A percentile compares a stretch with the other conserved stretches of the same genome.
These are phyloP conservation scores for Cossypha caffra DNA, from an alignment of 2,797 vertebrate genomes.

Conservation along the genomic window DNA sequence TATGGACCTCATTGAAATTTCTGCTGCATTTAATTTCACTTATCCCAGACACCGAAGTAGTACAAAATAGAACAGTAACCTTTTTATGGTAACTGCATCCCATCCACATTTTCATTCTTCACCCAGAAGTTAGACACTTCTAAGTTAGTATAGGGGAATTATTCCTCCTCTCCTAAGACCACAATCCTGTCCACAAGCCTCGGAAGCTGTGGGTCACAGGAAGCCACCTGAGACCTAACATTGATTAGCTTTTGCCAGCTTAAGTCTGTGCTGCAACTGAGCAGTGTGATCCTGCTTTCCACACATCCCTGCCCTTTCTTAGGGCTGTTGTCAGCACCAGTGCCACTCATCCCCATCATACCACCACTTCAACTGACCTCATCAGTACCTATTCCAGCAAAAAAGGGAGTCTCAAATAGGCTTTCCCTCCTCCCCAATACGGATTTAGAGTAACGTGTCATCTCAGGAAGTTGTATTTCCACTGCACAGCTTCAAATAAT, in stretches of 20 bases:
- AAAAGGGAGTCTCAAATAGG: neutral
- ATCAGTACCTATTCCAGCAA: neutral
- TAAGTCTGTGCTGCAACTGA: neutral
- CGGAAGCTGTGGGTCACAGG: neutral
- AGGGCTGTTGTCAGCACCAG: neutral
- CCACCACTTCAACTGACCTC: neutral
- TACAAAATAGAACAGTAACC: neutral
- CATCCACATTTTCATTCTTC: neutral
- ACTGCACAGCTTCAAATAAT: neutral
- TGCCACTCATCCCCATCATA: neutral
- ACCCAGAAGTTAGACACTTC: neutral
- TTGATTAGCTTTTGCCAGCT: neutral
- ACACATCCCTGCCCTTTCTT: neutral
- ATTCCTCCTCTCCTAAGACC: neutral
- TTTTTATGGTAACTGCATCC: neutral
- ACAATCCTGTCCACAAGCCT: neutral
- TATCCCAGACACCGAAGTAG: neutral
- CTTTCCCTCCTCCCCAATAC: neutral
- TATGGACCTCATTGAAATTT: accelerated
- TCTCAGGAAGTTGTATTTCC: neutral
- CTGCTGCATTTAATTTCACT: neutral
- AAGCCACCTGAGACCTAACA: neutral
- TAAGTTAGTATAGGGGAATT: neutral
- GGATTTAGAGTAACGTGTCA: neutral
- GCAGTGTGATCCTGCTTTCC: neutral